These are phyloP conservation scores for Ophiodon elongatus DNA, from an alignment of 2,113 vertebrate species.

Conservation along the genomic window DNA sequence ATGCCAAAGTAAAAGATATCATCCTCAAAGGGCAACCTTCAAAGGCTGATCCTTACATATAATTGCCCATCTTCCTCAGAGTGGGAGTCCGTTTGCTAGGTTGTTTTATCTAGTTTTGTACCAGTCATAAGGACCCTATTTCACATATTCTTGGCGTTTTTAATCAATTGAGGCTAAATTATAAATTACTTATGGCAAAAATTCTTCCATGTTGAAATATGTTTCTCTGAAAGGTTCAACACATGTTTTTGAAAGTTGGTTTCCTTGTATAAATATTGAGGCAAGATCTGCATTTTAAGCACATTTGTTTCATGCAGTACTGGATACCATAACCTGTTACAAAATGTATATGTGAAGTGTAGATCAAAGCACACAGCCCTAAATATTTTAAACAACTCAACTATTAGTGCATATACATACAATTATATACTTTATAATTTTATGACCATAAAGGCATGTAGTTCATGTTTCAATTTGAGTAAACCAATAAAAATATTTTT, in stretches of 20 bases:
- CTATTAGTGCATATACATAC: not conserved
- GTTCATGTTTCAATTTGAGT: not conserved
- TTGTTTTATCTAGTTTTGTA: conserved; percentile 47
- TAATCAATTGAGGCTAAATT: conserved; percentile 32
- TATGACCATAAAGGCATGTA: not conserved
- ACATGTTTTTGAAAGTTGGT: conserved; percentile 10
- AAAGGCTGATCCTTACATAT: conserved; percentile 58
- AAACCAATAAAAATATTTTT: not conserved
- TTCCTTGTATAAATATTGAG: conserved; percentile 12
- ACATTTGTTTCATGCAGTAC: conserved; percentile 7
- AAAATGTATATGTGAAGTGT: not conserved
- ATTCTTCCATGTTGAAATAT: conserved; percentile 21
- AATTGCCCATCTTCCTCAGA: conserved; percentile 58
- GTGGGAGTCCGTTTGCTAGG: conserved; percentile 29
- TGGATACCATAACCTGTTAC: not conserved
- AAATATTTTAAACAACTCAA: conserved; percentile 2
- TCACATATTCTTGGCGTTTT: conserved; percentile 34
- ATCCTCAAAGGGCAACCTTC: conserved; percentile 70
- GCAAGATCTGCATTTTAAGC: conserved; percentile 5
- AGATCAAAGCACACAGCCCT: conserved; percentile 12
- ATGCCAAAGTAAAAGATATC: conserved; percentile 66
- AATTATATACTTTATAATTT: not conserved
- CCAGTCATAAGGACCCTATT: conserved; percentile 21
- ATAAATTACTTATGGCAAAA: conserved; percentile 9
- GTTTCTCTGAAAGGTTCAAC: not conserved